A percentile compares a stretch with the other conserved stretches of the same genome.
Evolutionary conservation across 2,113 vertebrate species (phyloP).

Genomic region (Indicator indicator): DNA sequence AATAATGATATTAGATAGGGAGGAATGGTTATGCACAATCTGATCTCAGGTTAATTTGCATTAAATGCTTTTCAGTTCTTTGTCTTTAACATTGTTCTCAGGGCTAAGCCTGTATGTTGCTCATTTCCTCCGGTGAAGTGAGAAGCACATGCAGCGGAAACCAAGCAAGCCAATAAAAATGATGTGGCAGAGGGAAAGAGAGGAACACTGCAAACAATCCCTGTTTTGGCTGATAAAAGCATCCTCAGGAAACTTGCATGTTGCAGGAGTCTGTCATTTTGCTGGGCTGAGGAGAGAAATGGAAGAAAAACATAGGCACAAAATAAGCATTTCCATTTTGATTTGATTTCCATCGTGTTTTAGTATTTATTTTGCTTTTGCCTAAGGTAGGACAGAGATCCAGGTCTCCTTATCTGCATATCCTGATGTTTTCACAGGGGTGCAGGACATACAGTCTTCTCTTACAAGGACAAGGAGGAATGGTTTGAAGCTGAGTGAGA

Average conservation of each 20-base stretch:
- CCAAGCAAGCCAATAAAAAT: constrained; percentile 13
- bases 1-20: not conserved
- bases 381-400: not conserved
- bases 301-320: not conserved
- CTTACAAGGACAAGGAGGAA: no score
- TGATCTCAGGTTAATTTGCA: not conserved
- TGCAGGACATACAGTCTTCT: not conserved
- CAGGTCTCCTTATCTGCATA: not conserved
- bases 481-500: no score
- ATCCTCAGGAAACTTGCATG: constrained; percentile 31
- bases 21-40: not conserved
- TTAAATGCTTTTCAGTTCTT: not conserved
- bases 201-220: constrained; percentile 18
- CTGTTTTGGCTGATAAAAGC: constrained; percentile 44
- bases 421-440: not conserved
- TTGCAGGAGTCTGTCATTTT: constrained; percentile 2
- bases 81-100: not conserved
- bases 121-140: constrained; percentile 28
- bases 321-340: constrained; percentile 23
- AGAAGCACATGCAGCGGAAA: constrained; percentile 13
- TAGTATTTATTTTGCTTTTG: not conserved
- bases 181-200: not conserved
- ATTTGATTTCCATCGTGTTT: not conserved
- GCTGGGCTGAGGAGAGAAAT: not conserved
- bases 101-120: not conserved